These are phyloP conservation scores for Leptinotarsa tumamoca DNA, from an alignment of 2,888 invertebrate species.

Conservation along the genomic window DNA sequence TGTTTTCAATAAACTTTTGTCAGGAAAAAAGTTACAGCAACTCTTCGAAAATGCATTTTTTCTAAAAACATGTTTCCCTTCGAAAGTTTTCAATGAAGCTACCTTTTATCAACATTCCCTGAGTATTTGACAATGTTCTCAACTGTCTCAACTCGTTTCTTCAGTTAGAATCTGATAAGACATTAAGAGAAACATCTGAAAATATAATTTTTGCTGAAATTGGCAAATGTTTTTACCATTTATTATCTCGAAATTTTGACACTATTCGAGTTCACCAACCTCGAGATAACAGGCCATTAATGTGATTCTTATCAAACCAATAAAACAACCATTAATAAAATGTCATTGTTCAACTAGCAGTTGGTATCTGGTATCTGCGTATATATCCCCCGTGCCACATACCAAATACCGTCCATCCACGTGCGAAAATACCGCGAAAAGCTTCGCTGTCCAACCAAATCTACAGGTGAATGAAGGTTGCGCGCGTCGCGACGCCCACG, in stretches of 20 bases:
- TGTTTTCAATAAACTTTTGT: too few species aligned
- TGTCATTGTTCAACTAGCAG: conserved; percentile 32
- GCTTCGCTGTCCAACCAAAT: conserved; percentile 31
- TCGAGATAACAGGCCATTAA: conserved; percentile 37
- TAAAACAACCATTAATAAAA: conserved; percentile 32
- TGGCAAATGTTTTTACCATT: neutral
- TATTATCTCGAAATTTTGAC: conserved; percentile 51
- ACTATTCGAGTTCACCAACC: conserved; percentile 51
- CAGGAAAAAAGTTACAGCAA: too few species aligned
- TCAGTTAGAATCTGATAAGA: too few species aligned
- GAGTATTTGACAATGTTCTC: neutral
- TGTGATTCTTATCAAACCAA: conserved; percentile 40
- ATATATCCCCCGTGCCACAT: neutral
- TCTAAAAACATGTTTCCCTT: too few species aligned
- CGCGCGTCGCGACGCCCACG: conserved; percentile 58
- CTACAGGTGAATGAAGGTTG: conserved; percentile 53
- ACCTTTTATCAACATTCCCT: neutral
- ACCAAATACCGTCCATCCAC: conserved; percentile 14
- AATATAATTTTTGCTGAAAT: neutral
- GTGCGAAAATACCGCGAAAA: conserved; percentile 31
- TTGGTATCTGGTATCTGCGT: conserved; percentile 1
- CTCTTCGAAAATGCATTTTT: too few species aligned
- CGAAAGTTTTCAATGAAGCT: too few species aligned
- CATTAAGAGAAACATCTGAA: neutral
- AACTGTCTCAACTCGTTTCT: too few species aligned